Conservation (phyloP, 2,888 invertebrate genomes). For the Hypena proboscidalis region DNA sequence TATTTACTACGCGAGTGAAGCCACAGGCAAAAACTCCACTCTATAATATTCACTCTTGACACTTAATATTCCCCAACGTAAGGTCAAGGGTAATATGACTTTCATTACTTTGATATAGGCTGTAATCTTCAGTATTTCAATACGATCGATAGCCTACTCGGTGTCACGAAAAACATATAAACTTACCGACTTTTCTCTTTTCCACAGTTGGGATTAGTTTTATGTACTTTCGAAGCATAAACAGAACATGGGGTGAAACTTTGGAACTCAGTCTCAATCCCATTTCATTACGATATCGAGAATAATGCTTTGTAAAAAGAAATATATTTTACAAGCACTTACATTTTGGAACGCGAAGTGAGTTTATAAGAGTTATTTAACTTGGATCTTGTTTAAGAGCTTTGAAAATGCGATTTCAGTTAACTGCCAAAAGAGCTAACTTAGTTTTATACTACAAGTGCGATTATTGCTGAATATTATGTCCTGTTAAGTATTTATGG, state of each 20-base stretch:
- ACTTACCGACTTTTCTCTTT: constrained; percentile 38
- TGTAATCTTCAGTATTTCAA: constrained; percentile 21
- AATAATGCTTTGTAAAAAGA: constrained; percentile 21
- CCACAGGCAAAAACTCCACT: too few species aligned
- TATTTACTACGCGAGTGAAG: too few species aligned
- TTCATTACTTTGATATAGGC: constrained; percentile 29
- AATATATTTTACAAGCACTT: constrained; percentile 13
- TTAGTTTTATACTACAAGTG: not conserved
- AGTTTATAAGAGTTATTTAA: constrained; percentile 9
- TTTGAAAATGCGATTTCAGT: constrained; percentile 1
- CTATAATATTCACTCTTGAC: too few species aligned
- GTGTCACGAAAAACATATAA: constrained; percentile 40
- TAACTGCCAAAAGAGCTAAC: constrained; percentile 2
- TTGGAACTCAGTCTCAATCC: constrained; percentile 35
- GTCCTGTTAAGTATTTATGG: too few species aligned
- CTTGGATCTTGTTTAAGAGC: constrained; percentile 5
- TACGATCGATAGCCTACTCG: constrained; percentile 31
- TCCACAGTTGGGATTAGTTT: constrained; percentile 46
- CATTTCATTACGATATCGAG: constrained; percentile 30
- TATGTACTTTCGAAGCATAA: constrained; percentile 42
- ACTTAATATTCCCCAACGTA: too few species aligned
- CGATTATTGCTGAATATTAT: too few species aligned
- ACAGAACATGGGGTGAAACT: constrained; percentile 41
- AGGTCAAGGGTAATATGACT: constrained; percentile 40
- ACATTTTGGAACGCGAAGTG: constrained; percentile 8